Base-by-base conservation (phyloP, 1,140 invertebrate species). In the Leptinotarsa texana region DNA sequence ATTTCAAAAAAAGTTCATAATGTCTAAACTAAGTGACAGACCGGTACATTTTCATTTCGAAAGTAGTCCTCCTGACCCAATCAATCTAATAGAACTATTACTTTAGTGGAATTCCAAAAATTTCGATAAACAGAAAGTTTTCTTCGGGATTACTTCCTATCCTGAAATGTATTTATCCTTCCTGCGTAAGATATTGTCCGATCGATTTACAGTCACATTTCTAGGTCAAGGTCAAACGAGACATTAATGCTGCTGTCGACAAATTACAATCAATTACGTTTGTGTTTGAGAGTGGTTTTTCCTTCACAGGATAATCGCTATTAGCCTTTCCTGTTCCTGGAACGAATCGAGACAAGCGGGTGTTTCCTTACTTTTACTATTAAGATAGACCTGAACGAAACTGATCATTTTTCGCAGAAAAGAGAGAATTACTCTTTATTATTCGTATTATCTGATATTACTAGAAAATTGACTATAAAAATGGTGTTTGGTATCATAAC, bases 261-360 rank as follows among this genome's bases (percentile, higher is more conserved):
- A 33, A 66, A 66, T 66, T 66, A 24, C 22, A 66, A 66, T 66
- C 63, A 66, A 66, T 66, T 66, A 66, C 13, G 63, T 18, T 66
- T 66, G 27, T 66, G 27, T 33, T 66, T 66, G 17, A 18, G 63
- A 66, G 63, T 24, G 63, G 15, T 22, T 22, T 66, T 66, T 66
- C 24, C 18, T 22, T 33, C 27, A 6, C 22, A 24, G 63, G 63
- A 66, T 66, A 66, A 33, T 33, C 63, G 21, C 27, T 66, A 21
- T 33, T 33, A 57, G 51, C 15, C 51, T 57, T 57, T 57, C 13
- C 51, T 42, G 51, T 57, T 57, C n/a, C 51, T 57, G 51, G 51
- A 57, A 57, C 51, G 13, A 18, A 57, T n/a, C 17, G 51, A 57
- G 2, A 57, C 51, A 57, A 57, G 17, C 13, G 17, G 3, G n/a